Evolutionary conservation across 2,113 vertebrate genomes (phyloP).

Genomic region (Scytalopus superciliaris): DNA sequence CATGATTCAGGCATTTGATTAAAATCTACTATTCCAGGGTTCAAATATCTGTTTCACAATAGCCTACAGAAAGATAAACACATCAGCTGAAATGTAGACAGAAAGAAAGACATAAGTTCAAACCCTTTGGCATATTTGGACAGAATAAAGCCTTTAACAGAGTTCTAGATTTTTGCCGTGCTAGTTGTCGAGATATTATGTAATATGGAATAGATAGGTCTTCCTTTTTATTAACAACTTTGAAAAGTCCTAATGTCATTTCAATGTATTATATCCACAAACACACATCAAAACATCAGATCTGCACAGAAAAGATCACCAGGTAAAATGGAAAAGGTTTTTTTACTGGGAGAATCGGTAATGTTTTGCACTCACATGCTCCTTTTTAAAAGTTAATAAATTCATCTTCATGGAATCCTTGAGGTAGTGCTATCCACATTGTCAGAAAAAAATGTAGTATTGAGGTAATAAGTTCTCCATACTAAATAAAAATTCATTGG

Average conservation of each 20-base stretch:
- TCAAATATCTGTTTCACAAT: not conserved
- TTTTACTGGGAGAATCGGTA: not conserved
- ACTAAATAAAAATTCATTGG: not conserved
- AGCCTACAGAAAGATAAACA: not conserved
- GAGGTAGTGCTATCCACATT: not conserved
- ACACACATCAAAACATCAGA: rapidly evolving
- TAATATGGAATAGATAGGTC: not conserved
- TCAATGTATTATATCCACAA: not conserved
- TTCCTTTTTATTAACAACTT: not conserved
- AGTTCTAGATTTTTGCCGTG: not conserved
- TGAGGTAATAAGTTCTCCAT: not conserved
- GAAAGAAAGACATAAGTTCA: not conserved
- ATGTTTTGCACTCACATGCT: not conserved
- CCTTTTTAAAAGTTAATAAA: not conserved
- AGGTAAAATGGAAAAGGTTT: not conserved
- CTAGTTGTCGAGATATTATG: not conserved
- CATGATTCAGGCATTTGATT: not conserved
- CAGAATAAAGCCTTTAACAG: not conserved
- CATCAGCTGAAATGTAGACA: not conserved
- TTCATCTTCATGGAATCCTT: not conserved
- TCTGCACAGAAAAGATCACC: not conserved
- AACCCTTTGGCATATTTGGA: not conserved
- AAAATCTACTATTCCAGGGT: not conserved
- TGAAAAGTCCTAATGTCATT: not conserved
- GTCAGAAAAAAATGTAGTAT: not conserved